phyloP scores from a whole-genome alignment of 2,113 vertebrate genomes.

The Saccopteryx leptura region DNA sequence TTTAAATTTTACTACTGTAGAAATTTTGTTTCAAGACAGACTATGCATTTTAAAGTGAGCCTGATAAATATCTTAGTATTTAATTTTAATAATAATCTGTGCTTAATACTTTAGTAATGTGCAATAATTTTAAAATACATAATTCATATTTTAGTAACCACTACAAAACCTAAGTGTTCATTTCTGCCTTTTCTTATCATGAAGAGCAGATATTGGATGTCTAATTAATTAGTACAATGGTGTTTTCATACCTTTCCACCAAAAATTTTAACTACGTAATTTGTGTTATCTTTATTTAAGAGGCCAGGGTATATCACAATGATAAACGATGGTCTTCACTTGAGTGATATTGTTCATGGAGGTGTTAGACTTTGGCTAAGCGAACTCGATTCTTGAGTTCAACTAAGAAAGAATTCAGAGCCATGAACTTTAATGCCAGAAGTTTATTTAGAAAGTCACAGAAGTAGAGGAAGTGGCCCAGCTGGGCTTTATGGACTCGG shows the following conservation, averaged over 20 bases:
- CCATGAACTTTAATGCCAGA: background rate
- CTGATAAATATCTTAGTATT: conserved; percentile 75
- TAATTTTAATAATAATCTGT: conserved; percentile 78
- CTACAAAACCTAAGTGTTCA: conserved; percentile 42
- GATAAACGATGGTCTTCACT: background rate
- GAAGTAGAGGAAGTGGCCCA: background rate
- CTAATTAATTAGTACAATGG: conserved; percentile 52
- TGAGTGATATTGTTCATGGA: conserved; percentile 48
- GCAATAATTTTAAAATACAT: conserved; percentile 65
- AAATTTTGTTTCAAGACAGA: conserved; percentile 69
- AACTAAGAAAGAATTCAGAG: background rate
- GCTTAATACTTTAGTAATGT: conserved; percentile 61
- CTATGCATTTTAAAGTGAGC: conserved; percentile 60
- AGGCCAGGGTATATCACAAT: background rate
- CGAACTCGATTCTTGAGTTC: background rate
- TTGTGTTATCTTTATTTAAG: conserved; percentile 55
- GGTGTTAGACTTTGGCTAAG: background rate
- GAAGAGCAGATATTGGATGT: conserved; percentile 15
- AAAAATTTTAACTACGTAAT: conserved; percentile 37
- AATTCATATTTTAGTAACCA: conserved; percentile 60
- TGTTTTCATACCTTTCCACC: conserved; percentile 43
- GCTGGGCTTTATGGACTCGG: background rate
- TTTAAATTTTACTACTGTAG: conserved; percentile 66
- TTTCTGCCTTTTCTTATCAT: conserved; percentile 56
- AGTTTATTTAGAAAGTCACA: background rate